Base-by-base conservation (phyloP, 1,140 invertebrate species). In the Zelostemma sp. region DNA sequence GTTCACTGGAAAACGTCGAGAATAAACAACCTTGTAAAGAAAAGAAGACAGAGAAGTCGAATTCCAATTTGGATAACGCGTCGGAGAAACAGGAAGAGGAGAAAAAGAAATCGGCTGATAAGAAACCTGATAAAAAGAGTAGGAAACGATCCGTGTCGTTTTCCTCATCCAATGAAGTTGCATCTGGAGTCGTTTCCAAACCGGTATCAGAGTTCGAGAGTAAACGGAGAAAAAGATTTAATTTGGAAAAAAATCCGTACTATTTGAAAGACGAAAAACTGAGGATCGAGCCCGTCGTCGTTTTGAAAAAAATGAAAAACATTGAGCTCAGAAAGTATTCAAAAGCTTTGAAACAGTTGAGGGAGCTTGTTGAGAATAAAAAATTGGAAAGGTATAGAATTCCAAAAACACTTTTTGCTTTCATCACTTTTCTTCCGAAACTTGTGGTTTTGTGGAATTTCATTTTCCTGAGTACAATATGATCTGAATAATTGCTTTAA, bases 231-330 rank as follows among this genome's bases (percentile, higher is more conserved):
- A 35, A 9, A 2, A 35, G 11, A n/a, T 47, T 47, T 9, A 47
- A 19, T 5, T 8, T 47, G 11, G 4, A 18, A 4, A 47, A 47
- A 21, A 47, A 47, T 47, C 45, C 17, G 11, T 47, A 6, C 45
- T 47, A 47, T 21, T 6, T 18, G 45, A 19, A 18, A 19, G 45
- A 47, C 19, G 19, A 18, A 47, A 47, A 19, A 21, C 11, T 47
- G 18, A 47, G 45, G 11, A 1, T 11, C 6, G 19, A 17, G 19
- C 11, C 6, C 11, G 15, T 25, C 4, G 45, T 47, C 6, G 45
- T 19, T 9, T 1, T 47, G 18, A 18, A 47, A 18, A 2, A 9
- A 47, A 47, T 47, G 45, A 47, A 21, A 25, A 19, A 18, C 11
- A 47, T 4, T 8, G 16, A 47, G 17, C 45, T 47, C 11, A 18